phyloP scores from a whole-genome alignment of 2,797 vertebrate species.

The Poeciliopsis infans region DNA sequence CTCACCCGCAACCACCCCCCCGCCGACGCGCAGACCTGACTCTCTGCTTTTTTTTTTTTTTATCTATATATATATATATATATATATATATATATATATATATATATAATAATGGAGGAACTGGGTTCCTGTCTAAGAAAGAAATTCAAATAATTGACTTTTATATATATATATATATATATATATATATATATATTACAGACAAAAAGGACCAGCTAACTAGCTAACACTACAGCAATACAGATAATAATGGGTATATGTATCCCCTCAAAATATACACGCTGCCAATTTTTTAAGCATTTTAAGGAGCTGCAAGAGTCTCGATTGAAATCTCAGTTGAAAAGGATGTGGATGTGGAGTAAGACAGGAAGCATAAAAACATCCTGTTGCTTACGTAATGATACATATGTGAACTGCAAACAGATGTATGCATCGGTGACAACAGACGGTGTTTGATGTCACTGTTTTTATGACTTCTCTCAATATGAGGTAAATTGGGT shows the following conservation, averaged over 20 bases:
- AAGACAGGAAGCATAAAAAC: neutral
- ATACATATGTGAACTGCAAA: conserved; percentile 4
- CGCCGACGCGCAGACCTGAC: too few relatives aligned
- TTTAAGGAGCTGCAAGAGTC: conserved; percentile 1
- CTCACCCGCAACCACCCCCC: too few relatives aligned
- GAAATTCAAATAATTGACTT: too few relatives aligned
- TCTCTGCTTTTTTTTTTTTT: too few relatives aligned
- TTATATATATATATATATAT: too few relatives aligned
- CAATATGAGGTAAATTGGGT: neutral
- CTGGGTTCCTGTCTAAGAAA: too few relatives aligned
- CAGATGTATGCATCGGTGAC: neutral
- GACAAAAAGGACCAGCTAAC: neutral
- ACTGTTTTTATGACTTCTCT: neutral
- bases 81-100: too few relatives aligned
- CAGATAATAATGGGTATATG: neutral
- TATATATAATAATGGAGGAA: too few relatives aligned
- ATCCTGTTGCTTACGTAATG: neutral
- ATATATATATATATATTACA: too few relatives aligned
- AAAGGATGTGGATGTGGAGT: neutral
- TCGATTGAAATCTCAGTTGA: neutral
- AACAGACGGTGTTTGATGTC: neutral
- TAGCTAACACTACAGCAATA: neutral
- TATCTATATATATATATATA: too few relatives aligned
- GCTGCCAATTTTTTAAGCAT: neutral
- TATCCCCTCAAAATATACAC: neutral